Conservation (phyloP, 2,888 invertebrate species). For the Endotricha flammealis region DNA sequence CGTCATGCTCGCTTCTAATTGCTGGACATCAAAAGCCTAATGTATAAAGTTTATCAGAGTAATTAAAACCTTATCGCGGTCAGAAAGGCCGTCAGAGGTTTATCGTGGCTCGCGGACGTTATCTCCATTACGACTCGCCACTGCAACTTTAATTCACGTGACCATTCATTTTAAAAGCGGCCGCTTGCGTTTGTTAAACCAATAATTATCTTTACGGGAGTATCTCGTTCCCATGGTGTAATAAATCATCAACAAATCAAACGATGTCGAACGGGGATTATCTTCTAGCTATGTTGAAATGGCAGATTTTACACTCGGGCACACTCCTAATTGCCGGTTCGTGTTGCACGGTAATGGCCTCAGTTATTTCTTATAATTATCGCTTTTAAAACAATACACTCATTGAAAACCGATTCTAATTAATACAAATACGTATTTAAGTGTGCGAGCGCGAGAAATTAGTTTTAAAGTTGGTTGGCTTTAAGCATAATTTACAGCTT, state of each 20-base stretch:
- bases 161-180: conserved; percentile 71
- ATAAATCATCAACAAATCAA: conserved; percentile 67
- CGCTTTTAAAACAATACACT: conserved; percentile 5
- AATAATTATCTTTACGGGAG: conserved; percentile 60
- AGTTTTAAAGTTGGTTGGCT: neutral
- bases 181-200: conserved; percentile 58
- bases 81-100: conserved; percentile 66
- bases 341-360: conserved; percentile 23
- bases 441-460: neutral
- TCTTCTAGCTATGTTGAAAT: conserved; percentile 40
- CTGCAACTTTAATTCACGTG: conserved; percentile 65
- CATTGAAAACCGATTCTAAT: conserved; percentile 9
- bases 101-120: conserved; percentile 57
- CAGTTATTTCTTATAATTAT: conserved; percentile 15
- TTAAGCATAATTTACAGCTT: no score
- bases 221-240: conserved; percentile 43
- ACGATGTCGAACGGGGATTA: conserved; percentile 42
- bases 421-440: conserved; percentile 3
- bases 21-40: conserved; percentile 30
- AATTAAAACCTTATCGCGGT: conserved; percentile 66
- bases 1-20: conserved; percentile 1
- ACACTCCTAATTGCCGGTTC: conserved; percentile 38
- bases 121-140: conserved; percentile 69
- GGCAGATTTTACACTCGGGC: conserved; percentile 39
- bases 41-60: conserved; percentile 51